A percentile compares a stretch with the other conserved stretches of the same genome.
These are phyloP conservation scores for Diaperis boleti DNA, from an alignment of 2,888 invertebrate genomes.

Conservation along the genomic window DNA sequence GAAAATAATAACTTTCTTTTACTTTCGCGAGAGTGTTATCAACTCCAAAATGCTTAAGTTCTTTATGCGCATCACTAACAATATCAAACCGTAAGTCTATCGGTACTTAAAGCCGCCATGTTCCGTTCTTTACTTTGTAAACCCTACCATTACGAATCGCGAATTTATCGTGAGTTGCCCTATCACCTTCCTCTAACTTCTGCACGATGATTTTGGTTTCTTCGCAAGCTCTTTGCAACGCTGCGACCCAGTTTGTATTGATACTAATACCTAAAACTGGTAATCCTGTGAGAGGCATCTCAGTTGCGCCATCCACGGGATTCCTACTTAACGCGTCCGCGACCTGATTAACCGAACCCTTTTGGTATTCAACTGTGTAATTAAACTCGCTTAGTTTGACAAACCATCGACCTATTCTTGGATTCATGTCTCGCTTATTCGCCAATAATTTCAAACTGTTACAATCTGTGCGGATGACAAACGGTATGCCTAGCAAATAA, in stretches of 20 bases:
- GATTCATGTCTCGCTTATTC: slow-evolving; percentile 37
- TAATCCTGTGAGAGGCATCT: slow-evolving; percentile 33
- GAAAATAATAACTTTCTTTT: slow-evolving; percentile 45
- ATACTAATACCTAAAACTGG: slow-evolving; percentile 42
- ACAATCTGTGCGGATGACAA: too few species aligned
- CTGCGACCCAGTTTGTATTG: slow-evolving; percentile 43
- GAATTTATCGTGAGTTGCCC: slow-evolving; percentile 42
- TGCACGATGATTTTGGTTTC: slow-evolving; percentile 17
- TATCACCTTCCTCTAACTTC: slow-evolving; percentile 42
- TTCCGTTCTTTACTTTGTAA: slow-evolving; percentile 32
- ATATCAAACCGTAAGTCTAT: slow-evolving; percentile 36
- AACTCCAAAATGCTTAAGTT: slow-evolving; percentile 40
- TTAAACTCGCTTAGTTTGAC: slow-evolving; percentile 43
- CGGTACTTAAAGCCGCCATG: slow-evolving; percentile 30
- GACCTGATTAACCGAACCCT: slow-evolving; percentile 38
- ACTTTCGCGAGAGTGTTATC: slow-evolving; percentile 41
- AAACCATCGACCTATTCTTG: slow-evolving; percentile 37
- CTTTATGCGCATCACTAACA: slow-evolving; percentile 36
- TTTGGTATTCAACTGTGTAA: slow-evolving; percentile 45
- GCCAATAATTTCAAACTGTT: too few species aligned
- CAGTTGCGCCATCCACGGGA: slow-evolving; percentile 39
- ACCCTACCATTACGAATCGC: slow-evolving; percentile 41
- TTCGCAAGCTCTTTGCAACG: slow-evolving; percentile 18
- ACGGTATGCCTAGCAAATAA: too few species aligned
- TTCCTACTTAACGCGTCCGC: slow-evolving; percentile 46